phyloP scores from a whole-genome alignment of 2,113 vertebrate species.

The Ammodytes marinus region DNA sequence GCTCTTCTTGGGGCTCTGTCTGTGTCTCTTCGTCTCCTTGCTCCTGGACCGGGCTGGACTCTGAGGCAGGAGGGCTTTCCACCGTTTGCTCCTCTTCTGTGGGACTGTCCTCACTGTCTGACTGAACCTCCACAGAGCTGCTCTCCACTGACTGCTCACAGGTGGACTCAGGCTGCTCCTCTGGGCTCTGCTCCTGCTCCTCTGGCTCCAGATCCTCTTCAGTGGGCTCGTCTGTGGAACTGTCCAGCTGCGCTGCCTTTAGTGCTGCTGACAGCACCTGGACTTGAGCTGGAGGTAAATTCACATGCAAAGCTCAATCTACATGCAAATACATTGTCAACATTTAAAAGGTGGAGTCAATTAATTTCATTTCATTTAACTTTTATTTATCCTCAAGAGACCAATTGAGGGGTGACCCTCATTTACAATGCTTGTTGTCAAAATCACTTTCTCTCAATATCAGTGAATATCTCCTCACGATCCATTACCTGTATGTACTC shows the following conservation, averaged over 20 bases:
- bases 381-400: too few relatives aligned
- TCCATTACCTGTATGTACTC: too few relatives aligned
- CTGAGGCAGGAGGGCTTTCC: slow-evolving; percentile 38
- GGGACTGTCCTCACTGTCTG: slow-evolving; percentile 48
- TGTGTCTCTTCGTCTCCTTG: slow-evolving; percentile 74
- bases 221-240: slow-evolving; percentile 42
- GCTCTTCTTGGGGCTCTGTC: slow-evolving; percentile 62
- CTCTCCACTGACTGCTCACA: slow-evolving; percentile 12
- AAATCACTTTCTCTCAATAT: too few relatives aligned
- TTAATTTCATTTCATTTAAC: too few relatives aligned
- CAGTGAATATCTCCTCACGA: too few relatives aligned
- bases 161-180: slow-evolving; percentile 33
- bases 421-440: too few relatives aligned
- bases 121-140: slow-evolving; percentile 59
- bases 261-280: slow-evolving; percentile 90
- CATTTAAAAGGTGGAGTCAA: not conserved
- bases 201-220: slow-evolving; percentile 55
- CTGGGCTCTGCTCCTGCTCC: not conserved
- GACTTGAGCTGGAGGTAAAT: slow-evolving; percentile 86
- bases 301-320: slow-evolving; percentile 16
- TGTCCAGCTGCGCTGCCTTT: slow-evolving; percentile 88
- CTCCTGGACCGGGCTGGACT: slow-evolving; percentile 70
- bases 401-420: too few relatives aligned
- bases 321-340: not conserved
- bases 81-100: slow-evolving; percentile 52